These are phyloP conservation scores for Eledona agricola DNA, from an alignment of 2,888 invertebrate species.

Conservation along the genomic window DNA sequence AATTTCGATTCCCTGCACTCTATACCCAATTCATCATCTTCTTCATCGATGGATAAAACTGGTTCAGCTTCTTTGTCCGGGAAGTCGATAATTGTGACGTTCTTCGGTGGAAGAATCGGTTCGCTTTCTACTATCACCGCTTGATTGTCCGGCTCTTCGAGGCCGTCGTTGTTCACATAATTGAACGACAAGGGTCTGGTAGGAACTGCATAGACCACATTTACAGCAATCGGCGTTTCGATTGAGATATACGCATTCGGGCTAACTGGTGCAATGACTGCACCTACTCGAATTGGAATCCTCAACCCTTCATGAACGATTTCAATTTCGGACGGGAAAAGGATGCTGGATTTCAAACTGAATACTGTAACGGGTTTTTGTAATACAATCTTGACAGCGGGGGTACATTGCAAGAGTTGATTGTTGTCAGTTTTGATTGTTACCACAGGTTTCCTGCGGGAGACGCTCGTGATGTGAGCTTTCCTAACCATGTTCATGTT, in stretches of 20 bases:
- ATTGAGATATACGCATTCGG: conserved; percentile 52
- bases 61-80: conserved; percentile 56
- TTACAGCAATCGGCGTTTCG: conserved; percentile 57
- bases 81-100: conserved; percentile 55
- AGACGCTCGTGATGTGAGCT: conserved; percentile 58
- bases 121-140: conserved; percentile 56
- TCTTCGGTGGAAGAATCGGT: conserved; percentile 47
- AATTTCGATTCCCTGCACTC: conserved; percentile 1
- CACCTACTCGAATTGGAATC: conserved; percentile 61
- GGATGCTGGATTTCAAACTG: conserved; percentile 57
- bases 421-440: conserved; percentile 56
- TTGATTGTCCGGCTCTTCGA: conserved; percentile 48
- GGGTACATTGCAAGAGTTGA: conserved; percentile 57
- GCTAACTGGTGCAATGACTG: conserved; percentile 61
- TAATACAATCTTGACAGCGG: conserved; percentile 61
- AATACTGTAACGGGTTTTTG: conserved; percentile 59
- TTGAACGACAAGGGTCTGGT: conserved; percentile 55
- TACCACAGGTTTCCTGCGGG: conserved; percentile 57
- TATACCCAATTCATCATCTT: conserved; percentile 58
- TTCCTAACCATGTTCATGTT: conserved; percentile 57
- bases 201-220: conserved; percentile 62
- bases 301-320: conserved; percentile 58
- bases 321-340: conserved; percentile 61
- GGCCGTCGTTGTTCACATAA: conserved; percentile 43
- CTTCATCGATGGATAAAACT: conserved; percentile 52